phyloP scores from a whole-genome alignment of 2,797 vertebrate species.

The Falco cherrug region DNA sequence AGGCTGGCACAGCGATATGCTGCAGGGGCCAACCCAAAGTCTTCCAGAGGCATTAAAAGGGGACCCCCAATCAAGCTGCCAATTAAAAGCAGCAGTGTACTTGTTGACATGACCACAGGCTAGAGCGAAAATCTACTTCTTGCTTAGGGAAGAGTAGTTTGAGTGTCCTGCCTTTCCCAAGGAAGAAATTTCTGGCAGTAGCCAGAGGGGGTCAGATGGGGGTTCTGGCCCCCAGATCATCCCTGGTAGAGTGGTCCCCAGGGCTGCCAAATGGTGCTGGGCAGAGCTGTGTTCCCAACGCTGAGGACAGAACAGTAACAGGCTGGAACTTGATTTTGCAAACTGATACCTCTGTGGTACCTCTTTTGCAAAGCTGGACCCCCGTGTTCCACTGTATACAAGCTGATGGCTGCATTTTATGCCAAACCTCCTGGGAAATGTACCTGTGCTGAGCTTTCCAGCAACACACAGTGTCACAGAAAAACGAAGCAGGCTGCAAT shows the following conservation, averaged over 20 bases:
- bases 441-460: neutral
- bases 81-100: neutral
- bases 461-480: neutral
- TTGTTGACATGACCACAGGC: neutral
- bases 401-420: neutral
- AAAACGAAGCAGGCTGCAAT: neutral
- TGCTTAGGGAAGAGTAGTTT: neutral
- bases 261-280: neutral
- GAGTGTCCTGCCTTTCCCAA: neutral
- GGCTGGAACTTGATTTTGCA: neutral
- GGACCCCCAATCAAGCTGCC: neutral
- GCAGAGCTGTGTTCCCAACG: neutral
- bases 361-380: neutral
- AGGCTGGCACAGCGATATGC: rapidly evolving
- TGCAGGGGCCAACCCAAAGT: neutral
- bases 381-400: neutral
- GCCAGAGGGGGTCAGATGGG: rapidly evolving
- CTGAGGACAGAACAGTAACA: neutral
- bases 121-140: neutral
- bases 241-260: neutral
- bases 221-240: neutral
- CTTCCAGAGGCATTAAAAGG: neutral
- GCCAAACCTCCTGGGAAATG: neutral
- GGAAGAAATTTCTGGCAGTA: neutral
- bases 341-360: neutral